Percentiles rank a stretch among this genome's conserved stretches.
Evolutionary conservation across 1,140 invertebrate genomes (phyloP).

Genomic region (Drosophila pectinifera): DNA sequence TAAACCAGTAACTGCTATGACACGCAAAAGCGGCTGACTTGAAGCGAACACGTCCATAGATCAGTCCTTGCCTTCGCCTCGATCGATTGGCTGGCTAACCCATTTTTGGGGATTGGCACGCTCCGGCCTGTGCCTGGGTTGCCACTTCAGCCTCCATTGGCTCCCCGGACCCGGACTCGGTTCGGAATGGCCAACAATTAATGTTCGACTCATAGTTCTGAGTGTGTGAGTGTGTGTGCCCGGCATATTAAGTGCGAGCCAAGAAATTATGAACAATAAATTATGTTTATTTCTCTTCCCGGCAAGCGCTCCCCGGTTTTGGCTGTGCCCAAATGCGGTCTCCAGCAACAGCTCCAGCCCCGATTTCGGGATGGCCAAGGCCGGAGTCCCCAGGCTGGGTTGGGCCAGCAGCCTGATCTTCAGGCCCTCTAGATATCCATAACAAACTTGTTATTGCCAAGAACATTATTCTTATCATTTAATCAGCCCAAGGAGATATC

Average conservation of each 20-base stretch:
- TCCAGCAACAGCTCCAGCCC: constrained; percentile 4
- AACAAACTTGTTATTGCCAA: too few species aligned
- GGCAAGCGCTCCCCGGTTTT: neutral
- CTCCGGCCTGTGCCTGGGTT: constrained; percentile 4
- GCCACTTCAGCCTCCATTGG: neutral
- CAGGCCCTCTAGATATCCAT: neutral
- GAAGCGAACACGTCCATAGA: constrained; percentile 5
- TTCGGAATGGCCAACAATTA: constrained; percentile 19
- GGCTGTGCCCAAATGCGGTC: constrained; percentile 51
- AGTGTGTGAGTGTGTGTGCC: constrained; percentile 26
- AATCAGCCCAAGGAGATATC: neutral
- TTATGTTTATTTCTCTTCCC: constrained; percentile 63
- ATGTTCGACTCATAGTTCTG: constrained; percentile 47
- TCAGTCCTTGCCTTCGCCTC: constrained; percentile 9
- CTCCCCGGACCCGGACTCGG: neutral
- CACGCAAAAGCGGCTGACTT: constrained; percentile 12
- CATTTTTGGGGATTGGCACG: constrained; percentile 27
- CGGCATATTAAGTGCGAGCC: constrained; percentile 55
- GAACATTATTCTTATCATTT: neutral
- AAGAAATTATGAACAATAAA: constrained; percentile 68
- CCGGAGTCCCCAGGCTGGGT: too few species aligned
- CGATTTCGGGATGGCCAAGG: constrained; percentile 50
- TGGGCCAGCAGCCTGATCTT: constrained; percentile 2
- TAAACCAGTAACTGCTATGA: constrained; percentile 1
- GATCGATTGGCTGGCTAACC: constrained; percentile 17